Base-by-base conservation (phyloP, 2,113 vertebrate genomes). In the Anhinga anhinga region DNA sequence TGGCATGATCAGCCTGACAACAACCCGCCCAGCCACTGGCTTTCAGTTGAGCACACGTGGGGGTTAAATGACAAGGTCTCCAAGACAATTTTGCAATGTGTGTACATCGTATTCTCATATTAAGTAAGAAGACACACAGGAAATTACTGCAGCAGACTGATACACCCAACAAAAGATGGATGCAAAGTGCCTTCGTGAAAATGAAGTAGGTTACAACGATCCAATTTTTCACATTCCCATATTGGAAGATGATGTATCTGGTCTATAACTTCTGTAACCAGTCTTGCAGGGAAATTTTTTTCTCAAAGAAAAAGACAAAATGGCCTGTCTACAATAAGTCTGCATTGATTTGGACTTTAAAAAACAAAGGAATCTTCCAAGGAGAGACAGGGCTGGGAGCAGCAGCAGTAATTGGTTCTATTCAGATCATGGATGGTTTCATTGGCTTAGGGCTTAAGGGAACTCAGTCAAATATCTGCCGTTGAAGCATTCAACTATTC, bases 381-480 rank as follows among this genome's bases (percentile, higher is more conserved):
- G 56, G 36, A 76, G 63, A 76, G 47, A 53, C 52, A 50, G 47
- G 56, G 86, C 40, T 83, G 63, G 61, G 82, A 95, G 52, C 38
- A 90, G 55, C 36, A 87, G 85, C 70, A 61, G 44, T 91, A 93
- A 95, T 86, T 87, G 85, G 93, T 88, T 93, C 88, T 91, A 50
- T 94, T 96, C 92, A 92, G 90, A 76, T 77, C 8, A n/a, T 84
- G 88, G 77, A 78, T 70, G 58, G 94, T 91, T 95, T 97, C 93
- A 76, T 70, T 83, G 90, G 85, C 78, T 94, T 88, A 81, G 92
- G 95, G 88, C 90, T 95, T 94, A 80, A 61, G 93, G 86, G 91
- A 94, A 45, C 91, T 93, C 78, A 52, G 77, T 94, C 76, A 94
- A 95, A 92, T 93, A 82, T 71, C 93, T 89, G 81, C 89, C 78